Conservation (phyloP, 2,113 vertebrate genomes). For the Salvelinus sp. region DNA sequence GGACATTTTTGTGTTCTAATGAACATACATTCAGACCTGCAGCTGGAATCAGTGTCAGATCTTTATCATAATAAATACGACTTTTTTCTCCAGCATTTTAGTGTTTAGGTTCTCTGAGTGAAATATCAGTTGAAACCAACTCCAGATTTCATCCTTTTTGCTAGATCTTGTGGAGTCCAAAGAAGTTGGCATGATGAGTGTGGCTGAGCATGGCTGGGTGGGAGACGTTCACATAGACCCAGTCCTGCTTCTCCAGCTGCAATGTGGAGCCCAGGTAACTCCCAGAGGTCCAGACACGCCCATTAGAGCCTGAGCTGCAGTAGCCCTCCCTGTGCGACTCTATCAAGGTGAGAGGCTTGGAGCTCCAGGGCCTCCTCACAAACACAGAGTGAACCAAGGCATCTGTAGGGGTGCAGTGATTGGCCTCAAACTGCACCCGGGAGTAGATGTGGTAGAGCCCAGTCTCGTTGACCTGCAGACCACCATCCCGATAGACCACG, state of each 20-base stretch:
- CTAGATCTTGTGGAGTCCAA: slow-evolving; percentile 4
- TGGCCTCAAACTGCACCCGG: slow-evolving; percentile 68
- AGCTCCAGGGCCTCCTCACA: slow-evolving; percentile 48
- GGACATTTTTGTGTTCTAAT: background rate
- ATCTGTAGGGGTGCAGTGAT: slow-evolving; percentile 46
- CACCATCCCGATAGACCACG: slow-evolving; percentile 63
- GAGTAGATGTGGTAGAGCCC: slow-evolving; percentile 79
- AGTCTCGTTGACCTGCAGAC: slow-evolving; percentile 67
- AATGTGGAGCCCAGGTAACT: background rate
- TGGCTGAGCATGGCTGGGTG: background rate
- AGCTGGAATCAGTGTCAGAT: background rate
- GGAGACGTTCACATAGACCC: slow-evolving; percentile 15
- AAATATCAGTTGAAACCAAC: background rate
- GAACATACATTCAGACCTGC: background rate
- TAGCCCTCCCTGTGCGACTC: slow-evolving; percentile 3
- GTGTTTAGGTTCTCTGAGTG: background rate
- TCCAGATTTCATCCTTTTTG: background rate
- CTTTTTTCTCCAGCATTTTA: background rate
- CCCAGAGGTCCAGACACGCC: background rate
- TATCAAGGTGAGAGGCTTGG: slow-evolving; percentile 6
- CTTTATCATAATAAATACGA: background rate
- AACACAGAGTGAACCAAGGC: slow-evolving; percentile 67
- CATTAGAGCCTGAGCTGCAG: background rate
- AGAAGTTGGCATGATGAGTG: slow-evolving; percentile 5
- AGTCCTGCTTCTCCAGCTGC: background rate